These are phyloP conservation scores for Phyllostomus hastatus DNA, from an alignment of 2,113 vertebrate species.

Conservation along the genomic window DNA sequence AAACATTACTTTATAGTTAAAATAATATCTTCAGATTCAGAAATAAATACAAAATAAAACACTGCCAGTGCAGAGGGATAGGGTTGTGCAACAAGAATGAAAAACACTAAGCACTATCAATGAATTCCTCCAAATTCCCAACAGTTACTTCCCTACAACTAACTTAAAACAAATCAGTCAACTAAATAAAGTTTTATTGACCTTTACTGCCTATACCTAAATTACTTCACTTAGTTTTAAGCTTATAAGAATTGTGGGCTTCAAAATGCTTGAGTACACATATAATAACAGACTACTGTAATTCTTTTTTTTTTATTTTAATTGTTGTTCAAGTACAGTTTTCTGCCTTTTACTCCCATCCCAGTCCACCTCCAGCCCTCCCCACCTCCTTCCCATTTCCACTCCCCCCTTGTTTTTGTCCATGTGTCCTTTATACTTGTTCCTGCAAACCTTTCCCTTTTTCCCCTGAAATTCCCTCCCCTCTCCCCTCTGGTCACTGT, in stretches of 20 bases:
- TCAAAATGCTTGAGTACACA: conserved; percentile 55
- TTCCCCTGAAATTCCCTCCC: no score
- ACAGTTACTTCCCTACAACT: background rate
- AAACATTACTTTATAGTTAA: background rate
- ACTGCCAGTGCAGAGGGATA: background rate
- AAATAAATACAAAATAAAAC: conserved; percentile 31
- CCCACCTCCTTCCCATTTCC: no score
- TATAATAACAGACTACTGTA: conserved; percentile 39
- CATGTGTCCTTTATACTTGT: no score
- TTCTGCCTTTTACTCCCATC: no score
- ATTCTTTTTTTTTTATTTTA: no score
- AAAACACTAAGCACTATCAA: conserved; percentile 3
- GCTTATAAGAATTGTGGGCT: conserved; percentile 9
- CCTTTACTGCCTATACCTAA: conserved; percentile 37
- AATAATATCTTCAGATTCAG: background rate
- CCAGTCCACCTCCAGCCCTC: no score
- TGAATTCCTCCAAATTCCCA: background rate
- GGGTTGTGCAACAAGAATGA: background rate
- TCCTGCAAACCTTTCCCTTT: no score
- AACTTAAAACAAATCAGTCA: background rate
- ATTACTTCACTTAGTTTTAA: conserved; percentile 63
- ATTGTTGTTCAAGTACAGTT: no score
- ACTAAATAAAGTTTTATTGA: conserved; percentile 51
- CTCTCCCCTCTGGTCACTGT: no score
- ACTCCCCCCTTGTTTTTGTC: no score